These are phyloP conservation scores for Drosophila recens DNA, from an alignment of 2,888 invertebrate genomes.

Conservation along the genomic window DNA sequence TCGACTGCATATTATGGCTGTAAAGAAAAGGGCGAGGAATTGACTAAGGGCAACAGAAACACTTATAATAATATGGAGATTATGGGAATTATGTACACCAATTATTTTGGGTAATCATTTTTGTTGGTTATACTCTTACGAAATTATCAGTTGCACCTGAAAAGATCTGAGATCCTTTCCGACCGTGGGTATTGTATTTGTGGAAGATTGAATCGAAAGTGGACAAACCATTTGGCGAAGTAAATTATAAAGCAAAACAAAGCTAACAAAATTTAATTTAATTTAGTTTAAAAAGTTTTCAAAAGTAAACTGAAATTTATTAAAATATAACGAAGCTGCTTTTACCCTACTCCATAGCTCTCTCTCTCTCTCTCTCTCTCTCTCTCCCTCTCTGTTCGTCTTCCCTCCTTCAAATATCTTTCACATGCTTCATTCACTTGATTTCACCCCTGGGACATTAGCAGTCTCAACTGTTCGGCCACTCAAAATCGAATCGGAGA, in stretches of 20 bases:
- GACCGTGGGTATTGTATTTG: background rate
- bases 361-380: no score
- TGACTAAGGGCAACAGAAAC: background rate
- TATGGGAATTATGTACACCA: slow-evolving; percentile 45
- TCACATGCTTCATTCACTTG: slow-evolving; percentile 46
- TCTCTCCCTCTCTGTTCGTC: no score
- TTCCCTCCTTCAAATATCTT: background rate
- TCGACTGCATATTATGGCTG: slow-evolving; percentile 14
- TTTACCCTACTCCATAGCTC: background rate
- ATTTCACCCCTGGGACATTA: slow-evolving; percentile 59
- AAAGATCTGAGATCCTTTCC: background rate
- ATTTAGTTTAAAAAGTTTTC: background rate
- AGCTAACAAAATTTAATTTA: background rate
- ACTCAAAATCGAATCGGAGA: slow-evolving; percentile 23
- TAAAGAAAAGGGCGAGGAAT: background rate
- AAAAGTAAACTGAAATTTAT: no score
- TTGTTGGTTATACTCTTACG: slow-evolving; percentile 31
- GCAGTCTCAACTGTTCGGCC: slow-evolving; percentile 15
- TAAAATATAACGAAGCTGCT: background rate
- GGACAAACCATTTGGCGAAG: background rate
- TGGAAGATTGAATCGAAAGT: slow-evolving; percentile 2
- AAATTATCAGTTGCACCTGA: slow-evolving; percentile 21
- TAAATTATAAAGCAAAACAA: background rate
- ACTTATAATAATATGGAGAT: slow-evolving; percentile 53
- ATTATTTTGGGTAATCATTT: slow-evolving; percentile 57